Conservation (phyloP, 37 sponge, comb jelly and placozoan genomes). For the Axinella damicornis region DNA sequence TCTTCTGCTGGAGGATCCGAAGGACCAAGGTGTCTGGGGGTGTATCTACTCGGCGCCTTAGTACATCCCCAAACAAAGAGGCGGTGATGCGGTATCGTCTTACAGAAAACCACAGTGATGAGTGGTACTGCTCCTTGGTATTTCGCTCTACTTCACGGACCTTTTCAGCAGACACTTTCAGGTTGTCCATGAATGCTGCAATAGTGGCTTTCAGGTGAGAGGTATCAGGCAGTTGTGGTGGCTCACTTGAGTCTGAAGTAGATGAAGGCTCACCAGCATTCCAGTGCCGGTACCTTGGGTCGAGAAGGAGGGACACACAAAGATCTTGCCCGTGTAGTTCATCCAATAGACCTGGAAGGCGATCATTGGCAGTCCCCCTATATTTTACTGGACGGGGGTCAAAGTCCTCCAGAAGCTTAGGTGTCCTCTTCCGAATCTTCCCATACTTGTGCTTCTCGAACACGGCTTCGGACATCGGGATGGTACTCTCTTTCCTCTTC, state of each 20-base stretch:
- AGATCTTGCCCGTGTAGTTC: slow-evolving; percentile 37
- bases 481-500: slow-evolving; percentile 48
- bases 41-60: slow-evolving; percentile 19
- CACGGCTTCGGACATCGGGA: slow-evolving; percentile 32
- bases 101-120: slow-evolving; percentile 43
- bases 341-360: slow-evolving; percentile 42
- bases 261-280: not conserved
- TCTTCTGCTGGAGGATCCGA: slow-evolving; percentile 54
- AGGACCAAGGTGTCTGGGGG: slow-evolving; percentile 58
- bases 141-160: slow-evolving; percentile 37
- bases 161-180: slow-evolving; percentile 11
- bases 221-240: not conserved
- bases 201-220: slow-evolving; percentile 19
- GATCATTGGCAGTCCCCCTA: slow-evolving; percentile 21
- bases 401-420: slow-evolving; percentile 37
- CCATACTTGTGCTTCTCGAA: slow-evolving; percentile 57
- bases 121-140: slow-evolving; percentile 42
- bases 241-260: no score
- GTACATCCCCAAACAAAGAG: slow-evolving; percentile 51
- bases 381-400: slow-evolving; percentile 56
- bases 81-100: slow-evolving; percentile 50
- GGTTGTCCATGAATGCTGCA: slow-evolving; percentile 38
- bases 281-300: not conserved
- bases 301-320: slow-evolving; percentile 45
- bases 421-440: slow-evolving; percentile 32